These are phyloP conservation scores for Trypoxylus dichotomus DNA, from an alignment of 1,140 invertebrate genomes.

Conservation along the genomic window DNA sequence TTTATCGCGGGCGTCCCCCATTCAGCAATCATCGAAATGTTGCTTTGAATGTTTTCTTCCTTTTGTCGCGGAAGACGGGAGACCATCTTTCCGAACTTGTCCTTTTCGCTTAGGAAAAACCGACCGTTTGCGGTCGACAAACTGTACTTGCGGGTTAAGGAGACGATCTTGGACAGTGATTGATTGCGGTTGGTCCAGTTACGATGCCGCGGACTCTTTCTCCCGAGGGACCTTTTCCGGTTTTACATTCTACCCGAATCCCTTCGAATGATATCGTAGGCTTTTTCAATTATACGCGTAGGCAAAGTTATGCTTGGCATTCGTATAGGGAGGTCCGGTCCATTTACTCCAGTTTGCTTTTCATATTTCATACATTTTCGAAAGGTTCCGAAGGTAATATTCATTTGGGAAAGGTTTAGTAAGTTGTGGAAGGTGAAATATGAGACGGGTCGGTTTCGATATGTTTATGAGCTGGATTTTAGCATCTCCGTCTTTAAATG, in stretches of 20 bases:
- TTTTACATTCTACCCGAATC: background rate
- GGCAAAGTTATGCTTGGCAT: background rate
- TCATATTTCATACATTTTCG: background rate
- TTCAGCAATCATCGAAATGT: background rate
- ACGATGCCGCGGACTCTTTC: background rate
- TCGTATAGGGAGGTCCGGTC: background rate
- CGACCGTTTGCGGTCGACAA: background rate
- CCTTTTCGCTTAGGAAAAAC: background rate
- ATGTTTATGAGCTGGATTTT: background rate
- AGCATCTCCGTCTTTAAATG: too few species aligned
- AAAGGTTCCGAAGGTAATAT: background rate
- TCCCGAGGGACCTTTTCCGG: background rate
- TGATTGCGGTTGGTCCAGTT: background rate
- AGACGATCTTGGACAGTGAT: background rate
- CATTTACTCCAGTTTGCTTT: background rate
- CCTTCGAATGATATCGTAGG: background rate
- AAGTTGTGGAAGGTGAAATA: background rate
- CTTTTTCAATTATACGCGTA: background rate
- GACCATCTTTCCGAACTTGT: background rate
- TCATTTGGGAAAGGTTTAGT: conserved; percentile 2
- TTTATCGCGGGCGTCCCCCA: background rate
- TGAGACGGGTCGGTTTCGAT: background rate
- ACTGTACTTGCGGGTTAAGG: background rate
- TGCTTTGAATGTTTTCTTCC: background rate
- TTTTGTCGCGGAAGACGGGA: background rate